phyloP scores from a whole-genome alignment of 2,888 invertebrate genomes.

The Altica lythri region DNA sequence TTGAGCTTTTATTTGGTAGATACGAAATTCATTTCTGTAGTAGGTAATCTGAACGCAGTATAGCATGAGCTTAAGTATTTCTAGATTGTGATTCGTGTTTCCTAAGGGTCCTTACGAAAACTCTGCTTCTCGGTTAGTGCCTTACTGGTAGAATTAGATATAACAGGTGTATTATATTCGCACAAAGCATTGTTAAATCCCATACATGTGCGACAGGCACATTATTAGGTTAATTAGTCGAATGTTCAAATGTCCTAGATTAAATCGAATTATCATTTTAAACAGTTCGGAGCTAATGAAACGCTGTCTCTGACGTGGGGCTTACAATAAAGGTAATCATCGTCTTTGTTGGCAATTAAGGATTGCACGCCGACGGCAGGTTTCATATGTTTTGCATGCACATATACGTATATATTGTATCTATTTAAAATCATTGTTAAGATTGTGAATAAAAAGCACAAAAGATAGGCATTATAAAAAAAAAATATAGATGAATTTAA shows the following conservation, averaged over 20 bases:
- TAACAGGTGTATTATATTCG: conserved; percentile 20
- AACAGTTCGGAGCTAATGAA: conserved; percentile 19
- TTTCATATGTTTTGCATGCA: no score
- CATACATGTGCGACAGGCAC: conserved; percentile 8
- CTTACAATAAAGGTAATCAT: conserved; percentile 14
- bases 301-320: conserved; percentile 16
- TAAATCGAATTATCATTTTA: conserved; percentile 25
- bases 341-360: no score
- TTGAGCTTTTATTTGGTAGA: no score
- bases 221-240: conserved; percentile 20
- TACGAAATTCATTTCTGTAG: no score
- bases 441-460: no score
- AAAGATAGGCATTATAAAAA: no score
- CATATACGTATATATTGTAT: no score
- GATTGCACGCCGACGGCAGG: no score
- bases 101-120: neutral
- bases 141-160: conserved; percentile 9
- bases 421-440: no score
- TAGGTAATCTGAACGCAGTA: no score
- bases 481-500: no score
- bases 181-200: conserved; percentile 17
- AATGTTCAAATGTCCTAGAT: conserved; percentile 11
- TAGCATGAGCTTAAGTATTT: no score
- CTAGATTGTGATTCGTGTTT: neutral
- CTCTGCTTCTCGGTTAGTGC: neutral